Evolutionary conservation across 2,113 vertebrate species (phyloP).

Genomic region (Ginglymostoma cirratum): DNA sequence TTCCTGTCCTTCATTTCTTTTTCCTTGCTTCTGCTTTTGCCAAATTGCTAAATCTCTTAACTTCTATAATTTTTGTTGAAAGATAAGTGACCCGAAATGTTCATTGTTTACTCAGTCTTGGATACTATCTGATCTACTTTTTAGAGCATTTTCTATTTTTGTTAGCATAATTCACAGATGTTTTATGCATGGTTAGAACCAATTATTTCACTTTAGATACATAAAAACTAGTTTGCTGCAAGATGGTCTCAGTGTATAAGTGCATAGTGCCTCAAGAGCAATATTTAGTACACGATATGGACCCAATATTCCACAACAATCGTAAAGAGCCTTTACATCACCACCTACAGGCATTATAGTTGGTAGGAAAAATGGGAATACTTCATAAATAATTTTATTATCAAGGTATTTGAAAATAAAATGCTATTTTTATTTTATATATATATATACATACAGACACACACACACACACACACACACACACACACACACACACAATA

Average conservation of each 20-base stretch:
- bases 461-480: no score
- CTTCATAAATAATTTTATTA: neutral
- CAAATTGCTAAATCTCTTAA: neutral
- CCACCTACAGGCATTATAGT: neutral
- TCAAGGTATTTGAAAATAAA: neutral
- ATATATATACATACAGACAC: neutral
- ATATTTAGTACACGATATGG: neutral
- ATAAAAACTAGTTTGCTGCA: neutral
- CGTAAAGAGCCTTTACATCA: neutral
- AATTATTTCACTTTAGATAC: neutral
- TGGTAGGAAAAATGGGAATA: neutral
- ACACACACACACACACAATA: no score
- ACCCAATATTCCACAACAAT: neutral
- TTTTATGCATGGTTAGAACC: neutral
- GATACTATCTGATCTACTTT: neutral
- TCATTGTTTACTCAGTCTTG: neutral
- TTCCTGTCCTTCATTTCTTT: neutral
- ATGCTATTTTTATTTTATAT: neutral
- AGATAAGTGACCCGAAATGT: neutral
- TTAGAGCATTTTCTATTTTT: neutral
- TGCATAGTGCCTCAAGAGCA: neutral
- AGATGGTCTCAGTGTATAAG: neutral
- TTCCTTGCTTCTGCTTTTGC: neutral
- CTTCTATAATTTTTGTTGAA: neutral
- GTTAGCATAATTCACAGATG: neutral